Conservation (phyloP, 2,888 invertebrate species). For the Drosophila mayaguana region DNA sequence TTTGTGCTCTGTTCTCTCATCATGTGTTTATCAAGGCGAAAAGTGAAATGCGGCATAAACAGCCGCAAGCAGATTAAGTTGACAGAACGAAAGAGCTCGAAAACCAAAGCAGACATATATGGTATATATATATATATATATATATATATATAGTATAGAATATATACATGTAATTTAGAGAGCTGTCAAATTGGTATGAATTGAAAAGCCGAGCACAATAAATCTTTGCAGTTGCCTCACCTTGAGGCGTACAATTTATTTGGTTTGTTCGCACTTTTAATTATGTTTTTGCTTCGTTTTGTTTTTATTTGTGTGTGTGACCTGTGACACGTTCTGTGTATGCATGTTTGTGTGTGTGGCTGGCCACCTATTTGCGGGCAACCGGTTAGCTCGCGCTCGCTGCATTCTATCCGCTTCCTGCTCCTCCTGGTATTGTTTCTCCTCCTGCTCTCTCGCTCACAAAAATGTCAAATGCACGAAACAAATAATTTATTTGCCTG, state of each 20-base stretch:
- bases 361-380: slow-evolving; percentile 40
- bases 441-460: neutral
- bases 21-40: slow-evolving; percentile 42
- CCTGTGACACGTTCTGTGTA: neutral
- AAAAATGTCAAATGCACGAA: slow-evolving; percentile 68
- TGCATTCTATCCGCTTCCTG: neutral
- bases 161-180: slow-evolving; percentile 18
- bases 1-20: neutral
- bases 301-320: neutral
- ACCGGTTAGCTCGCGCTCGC: slow-evolving; percentile 15
- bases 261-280: neutral
- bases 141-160: too few relatives aligned
- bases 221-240: slow-evolving; percentile 37
- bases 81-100: slow-evolving; percentile 2
- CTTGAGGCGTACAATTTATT: slow-evolving; percentile 12
- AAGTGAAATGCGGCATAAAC: slow-evolving; percentile 52
- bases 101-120: neutral
- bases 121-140: too few relatives aligned
- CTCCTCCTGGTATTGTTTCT: neutral
- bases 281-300: too few relatives aligned
- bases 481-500: slow-evolving; percentile 60
- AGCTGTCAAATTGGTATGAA: slow-evolving; percentile 43
- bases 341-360: neutral
- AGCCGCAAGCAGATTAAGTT: slow-evolving; percentile 27
- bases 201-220: slow-evolving; percentile 43